Evolutionary conservation across 2,888 invertebrate species (phyloP).

Genomic region (Schizaphis graminum): DNA sequence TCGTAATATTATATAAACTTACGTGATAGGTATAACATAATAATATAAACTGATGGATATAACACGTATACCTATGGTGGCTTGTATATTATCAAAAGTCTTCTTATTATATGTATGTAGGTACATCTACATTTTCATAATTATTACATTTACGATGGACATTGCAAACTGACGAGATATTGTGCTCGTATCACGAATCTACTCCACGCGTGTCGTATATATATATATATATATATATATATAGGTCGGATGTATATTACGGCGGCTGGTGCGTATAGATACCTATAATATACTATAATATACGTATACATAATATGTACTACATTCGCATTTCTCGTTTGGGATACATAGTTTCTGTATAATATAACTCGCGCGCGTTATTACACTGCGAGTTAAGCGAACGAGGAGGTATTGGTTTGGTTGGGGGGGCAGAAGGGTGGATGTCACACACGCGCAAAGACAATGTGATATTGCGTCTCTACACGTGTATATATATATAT

Average conservation of each 20-base stretch:
- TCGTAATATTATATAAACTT: not conserved
- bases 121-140: not conserved
- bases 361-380: not conserved
- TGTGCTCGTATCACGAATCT: not conserved
- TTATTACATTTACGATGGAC: not conserved
- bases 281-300: not conserved
- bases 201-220: not conserved
- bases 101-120: not conserved
- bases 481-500: not conserved
- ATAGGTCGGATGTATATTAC: not conserved
- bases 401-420: not conserved
- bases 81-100: not conserved
- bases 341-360: not conserved
- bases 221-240: not conserved
- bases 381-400: not conserved
- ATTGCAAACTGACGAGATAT: not conserved
- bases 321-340: not conserved
- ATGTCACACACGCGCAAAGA: not conserved
- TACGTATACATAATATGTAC: not conserved
- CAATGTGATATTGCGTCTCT: constrained; percentile 3
- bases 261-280: not conserved
- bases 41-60: not conserved
- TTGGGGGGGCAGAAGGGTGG: not conserved
- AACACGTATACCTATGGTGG: not conserved
- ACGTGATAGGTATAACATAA: not conserved